These are phyloP conservation scores for Rissa tridactyla DNA, from an alignment of 2,113 vertebrate genomes.

Conservation along the genomic window DNA sequence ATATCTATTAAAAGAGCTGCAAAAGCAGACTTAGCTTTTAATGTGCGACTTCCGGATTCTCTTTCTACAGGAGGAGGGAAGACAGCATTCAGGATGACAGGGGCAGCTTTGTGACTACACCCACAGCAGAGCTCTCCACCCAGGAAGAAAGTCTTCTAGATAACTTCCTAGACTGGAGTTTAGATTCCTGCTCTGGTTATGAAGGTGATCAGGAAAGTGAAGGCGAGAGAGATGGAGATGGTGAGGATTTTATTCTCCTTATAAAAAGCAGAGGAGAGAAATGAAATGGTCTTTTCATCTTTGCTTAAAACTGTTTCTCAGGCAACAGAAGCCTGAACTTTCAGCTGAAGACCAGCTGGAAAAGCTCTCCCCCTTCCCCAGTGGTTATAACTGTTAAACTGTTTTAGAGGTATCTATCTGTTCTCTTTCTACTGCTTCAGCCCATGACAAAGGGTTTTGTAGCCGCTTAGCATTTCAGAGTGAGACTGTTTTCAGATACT, in stretches of 20 bases:
- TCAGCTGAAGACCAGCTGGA: not conserved
- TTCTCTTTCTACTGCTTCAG: not conserved
- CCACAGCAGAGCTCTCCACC: constrained; percentile 91
- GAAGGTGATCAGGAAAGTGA: constrained; percentile 94
- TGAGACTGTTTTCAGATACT: not conserved
- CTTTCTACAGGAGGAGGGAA: constrained; percentile 81
- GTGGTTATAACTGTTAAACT: not conserved
- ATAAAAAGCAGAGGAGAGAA: not conserved
- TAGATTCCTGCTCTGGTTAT: constrained; percentile 91
- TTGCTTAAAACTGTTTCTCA: constrained; percentile 13
- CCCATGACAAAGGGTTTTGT: not conserved
- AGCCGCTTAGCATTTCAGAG: not conserved
- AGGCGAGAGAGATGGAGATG: constrained; percentile 85
- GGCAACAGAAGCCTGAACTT: constrained; percentile 5
- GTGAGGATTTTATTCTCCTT: constrained; percentile 71
- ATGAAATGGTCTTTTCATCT: not conserved
- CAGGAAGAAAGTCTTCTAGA: constrained; percentile 91
- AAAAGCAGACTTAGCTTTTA: not conserved
- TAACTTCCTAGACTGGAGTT: constrained; percentile 94
- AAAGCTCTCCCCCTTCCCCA: not conserved
- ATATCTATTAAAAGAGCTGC: not conserved
- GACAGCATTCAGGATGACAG: constrained; percentile 83
- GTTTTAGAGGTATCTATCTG: not conserved
- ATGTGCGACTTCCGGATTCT: not conserved
- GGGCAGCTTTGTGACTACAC: constrained; percentile 89